Evolutionary conservation across 2,888 invertebrate species (phyloP), one percentile per base, ranked within the genome.

Genomic region (Psococerastis gibbosa): DNA sequence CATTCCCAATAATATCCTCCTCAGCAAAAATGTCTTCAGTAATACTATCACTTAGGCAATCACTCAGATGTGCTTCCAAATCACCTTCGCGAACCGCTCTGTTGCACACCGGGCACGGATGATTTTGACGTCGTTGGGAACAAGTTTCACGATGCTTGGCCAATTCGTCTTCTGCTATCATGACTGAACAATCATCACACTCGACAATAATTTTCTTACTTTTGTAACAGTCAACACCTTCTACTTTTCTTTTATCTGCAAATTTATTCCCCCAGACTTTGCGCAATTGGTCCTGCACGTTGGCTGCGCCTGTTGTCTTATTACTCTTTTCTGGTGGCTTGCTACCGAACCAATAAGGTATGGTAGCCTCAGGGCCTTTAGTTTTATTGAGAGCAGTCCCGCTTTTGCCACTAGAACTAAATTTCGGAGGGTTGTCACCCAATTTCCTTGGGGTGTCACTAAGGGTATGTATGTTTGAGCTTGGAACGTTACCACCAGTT

Each of bases 211-310:
- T 27, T 27, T 11, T 27, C 27, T 27, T 27, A 13, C 15, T 15
- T 11, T 22, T 17, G 23, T 18, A 9, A n/a, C 16, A 8, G 32
- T 15, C 35, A 20, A 44, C 20, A 31, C 31, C 45, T 42, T 16
- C 27, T 32, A 23, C n/a, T 46, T 44, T 17, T 9, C 38, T 15
- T 13, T 38, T 38, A 5, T 16, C 9, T 17, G 38, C n/a, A 46
- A 27, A 63, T 55, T 62, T 63, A 32, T 57, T 57, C 5, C 54
- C 23, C 64, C 64, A 64, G 52, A 58, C 57, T 51, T 61, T 59
- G 45, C 63, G 53, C 32, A 62, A 61, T 22, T 49, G 48, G 13
- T 55, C 50, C 49, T 56, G 57, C 50, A 57, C 53, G 33, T 48
- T 38, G 6, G 16, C 22, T 16, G 18, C 6, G 15, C 20, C 33